Evolutionary conservation across 37 sponge, comb jelly and placozoan species (phyloP), one percentile per base, ranked within the genome.

Genomic region (Hexactinellida sp.): DNA sequence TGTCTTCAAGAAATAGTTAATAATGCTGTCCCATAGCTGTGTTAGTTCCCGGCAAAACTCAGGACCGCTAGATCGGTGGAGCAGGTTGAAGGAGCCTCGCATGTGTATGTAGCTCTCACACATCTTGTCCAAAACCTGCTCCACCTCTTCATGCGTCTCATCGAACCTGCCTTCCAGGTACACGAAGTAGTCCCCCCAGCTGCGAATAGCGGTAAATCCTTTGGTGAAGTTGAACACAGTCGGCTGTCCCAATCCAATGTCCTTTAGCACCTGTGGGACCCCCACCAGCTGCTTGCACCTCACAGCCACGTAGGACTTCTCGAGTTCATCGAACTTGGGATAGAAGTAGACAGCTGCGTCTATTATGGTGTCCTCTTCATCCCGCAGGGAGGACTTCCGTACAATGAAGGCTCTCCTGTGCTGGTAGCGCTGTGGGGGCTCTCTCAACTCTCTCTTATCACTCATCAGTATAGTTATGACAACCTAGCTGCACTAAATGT

Each of bases 111-210:
- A 63, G 30, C 76, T 63, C 76, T 25, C 28, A 63, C 76, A 63
- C 76, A 63, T 63, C 34, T 63, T 63, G 76, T 63, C 76, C 13
- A 63, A 28, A 1, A 63, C 34, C 25, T n/a, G 25, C 76, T 63
- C 76, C 34, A 63, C 34, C 30, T 63, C 76, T n/a, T 63, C 76
- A 7, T 63, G 76, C 13, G 76, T 63, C 34, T 63, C 76, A 10
- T n/a, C 76, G 13, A 63, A 63, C 13, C 76, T 63, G 34, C 76
- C 76, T n/a, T 63, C 76, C 34, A 63, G 76, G 34, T 63, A 63
- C 76, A 63, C 76, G 34, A 63, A 63, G 34, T 63, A 63, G 76
- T 63, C 76, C 34, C 76, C 76, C 76, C 76, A 63, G 76, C 76
- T 63, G 3, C 76, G 3, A 3, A 63, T 63, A 10, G 76, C 76